Evolutionary conservation across 2,113 vertebrate genomes (phyloP), one percentile per base, ranked within the genome.

Genomic region (Tachysurus vachellii): DNA sequence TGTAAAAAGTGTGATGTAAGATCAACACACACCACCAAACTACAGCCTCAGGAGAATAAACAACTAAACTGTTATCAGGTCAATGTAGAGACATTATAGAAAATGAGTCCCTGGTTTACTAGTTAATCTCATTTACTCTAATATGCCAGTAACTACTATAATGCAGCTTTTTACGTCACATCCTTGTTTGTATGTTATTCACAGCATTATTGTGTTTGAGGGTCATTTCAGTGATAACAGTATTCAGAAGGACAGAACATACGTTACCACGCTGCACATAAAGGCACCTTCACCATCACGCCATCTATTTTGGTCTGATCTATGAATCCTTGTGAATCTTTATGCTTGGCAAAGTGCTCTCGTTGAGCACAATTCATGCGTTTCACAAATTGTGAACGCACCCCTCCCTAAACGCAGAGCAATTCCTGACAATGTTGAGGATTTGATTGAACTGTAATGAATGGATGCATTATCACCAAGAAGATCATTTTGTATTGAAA

Each of bases 361-460:
- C 7, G 0, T 59, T 6, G 36, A 64, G 85, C 50, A 13, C 56
- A 87, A 73, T 61, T 57, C 66, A 82, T n/a, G 81, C 36, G 4
- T 87, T 87, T 54, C 36, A 66, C n/a, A 11, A 61, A 44, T 14
- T 42, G 53, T 47, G 59, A 75, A 68, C 0, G 44, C 44, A 5
- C 71, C 61, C 61, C 59, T 87, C 56, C 80, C 81, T 56, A 61
- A 83, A 77, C n/a, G 66, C 81, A 83, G n/a, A 87, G 56, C 86
- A 59, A 66, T 77, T 77, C 82, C 73, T 77, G 81, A 68, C 61
- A 87, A 68, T 59, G 71, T 57, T 31, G 71, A 79, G 71, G 47
- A 64, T 75, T 87, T 87, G 59, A 87, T 80, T 77, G 81, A 83
- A 84, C 77, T 68, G 56, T 87, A 87, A 82, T 87, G 66, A 87